Conservation (phyloP, 1,140 invertebrate species). For the Hylyphantes graminicola region DNA sequence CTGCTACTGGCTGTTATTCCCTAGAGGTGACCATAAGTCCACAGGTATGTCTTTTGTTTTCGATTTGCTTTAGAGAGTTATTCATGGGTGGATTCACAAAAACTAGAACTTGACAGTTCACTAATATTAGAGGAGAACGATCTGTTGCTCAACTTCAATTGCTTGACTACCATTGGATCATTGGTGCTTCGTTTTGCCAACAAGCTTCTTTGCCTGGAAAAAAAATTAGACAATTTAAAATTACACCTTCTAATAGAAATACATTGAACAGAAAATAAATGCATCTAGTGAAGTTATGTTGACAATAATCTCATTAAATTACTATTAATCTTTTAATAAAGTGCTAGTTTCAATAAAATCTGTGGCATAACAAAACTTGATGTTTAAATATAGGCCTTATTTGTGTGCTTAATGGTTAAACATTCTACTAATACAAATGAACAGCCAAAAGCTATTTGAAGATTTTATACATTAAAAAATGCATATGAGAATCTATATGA, state of each 20-base stretch:
- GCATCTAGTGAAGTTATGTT: neutral
- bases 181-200: constrained; percentile 64
- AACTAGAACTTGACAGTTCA: neutral
- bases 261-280: neutral
- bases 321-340: too few relatives aligned
- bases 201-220: constrained; percentile 66
- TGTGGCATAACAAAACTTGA: too few relatives aligned
- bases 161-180: constrained; percentile 60
- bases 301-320: too few relatives aligned
- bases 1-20: constrained; percentile 69
- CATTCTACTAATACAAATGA: too few relatives aligned
- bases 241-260: neutral
- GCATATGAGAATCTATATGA: too few relatives aligned
- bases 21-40: constrained; percentile 70
- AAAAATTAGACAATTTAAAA: constrained; percentile 45
- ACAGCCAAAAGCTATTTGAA: too few relatives aligned
- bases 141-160: constrained; percentile 49
- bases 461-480: too few relatives aligned
- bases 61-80: constrained; percentile 1
- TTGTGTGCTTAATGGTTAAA: too few relatives aligned
- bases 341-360: too few relatives aligned
- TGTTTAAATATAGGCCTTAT: too few relatives aligned
- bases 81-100: constrained; percentile 15
- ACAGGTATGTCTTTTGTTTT: constrained; percentile 21
- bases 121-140: neutral